phyloP scores from a whole-genome alignment of 2,888 invertebrate genomes.

The Zaprionus obscuricornis region DNA sequence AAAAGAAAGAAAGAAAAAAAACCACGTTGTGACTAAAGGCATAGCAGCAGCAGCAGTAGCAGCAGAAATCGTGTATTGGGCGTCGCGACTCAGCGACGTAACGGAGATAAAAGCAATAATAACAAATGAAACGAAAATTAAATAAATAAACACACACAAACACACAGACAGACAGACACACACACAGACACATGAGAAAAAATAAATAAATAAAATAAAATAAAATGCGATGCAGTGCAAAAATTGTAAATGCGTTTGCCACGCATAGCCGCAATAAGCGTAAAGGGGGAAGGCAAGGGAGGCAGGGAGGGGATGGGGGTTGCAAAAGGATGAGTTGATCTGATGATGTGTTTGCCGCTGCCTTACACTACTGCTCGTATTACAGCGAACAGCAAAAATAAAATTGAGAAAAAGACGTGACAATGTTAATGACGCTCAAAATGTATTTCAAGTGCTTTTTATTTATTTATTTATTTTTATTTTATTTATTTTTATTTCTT shows the following conservation, averaged over 20 bases:
- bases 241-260: conserved; percentile 16
- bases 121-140: conserved; percentile 47
- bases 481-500: conserved; percentile 22
- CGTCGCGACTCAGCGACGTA: too few relatives aligned
- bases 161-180: too few relatives aligned
- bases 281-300: neutral
- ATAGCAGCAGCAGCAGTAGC: too few relatives aligned
- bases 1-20: conserved; percentile 26
- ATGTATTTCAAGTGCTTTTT: conserved; percentile 37
- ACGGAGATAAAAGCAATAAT: conserved; percentile 37
- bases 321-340: neutral
- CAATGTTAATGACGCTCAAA: conserved; percentile 54
- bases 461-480: conserved; percentile 51
- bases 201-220: conserved; percentile 7
- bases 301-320: neutral
- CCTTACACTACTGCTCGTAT: too few relatives aligned
- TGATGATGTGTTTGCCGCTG: neutral
- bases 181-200: too few relatives aligned
- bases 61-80: conserved; percentile 40
- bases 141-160: conserved; percentile 51
- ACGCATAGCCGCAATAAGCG: too few relatives aligned
- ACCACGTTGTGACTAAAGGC: conserved; percentile 44
- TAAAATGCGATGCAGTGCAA: conserved; percentile 2
- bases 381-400: too few relatives aligned
- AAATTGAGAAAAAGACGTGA: conserved; percentile 46